Evolutionary conservation across 2,797 vertebrate genomes (phyloP).

Genomic region (Siniperca scherzeri): DNA sequence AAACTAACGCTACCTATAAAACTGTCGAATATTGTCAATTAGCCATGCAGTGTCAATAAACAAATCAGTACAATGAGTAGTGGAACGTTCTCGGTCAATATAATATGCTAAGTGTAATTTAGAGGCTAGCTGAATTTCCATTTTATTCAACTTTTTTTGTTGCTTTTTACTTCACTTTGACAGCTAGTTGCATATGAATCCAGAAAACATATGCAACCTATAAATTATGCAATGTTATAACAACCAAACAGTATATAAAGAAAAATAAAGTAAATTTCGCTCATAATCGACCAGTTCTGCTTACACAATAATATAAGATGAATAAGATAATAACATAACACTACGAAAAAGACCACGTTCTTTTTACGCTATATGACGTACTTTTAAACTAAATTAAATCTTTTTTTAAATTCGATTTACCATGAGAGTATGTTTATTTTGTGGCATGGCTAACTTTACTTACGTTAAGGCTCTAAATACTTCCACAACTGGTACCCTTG

Average conservation of each 20-base stretch:
- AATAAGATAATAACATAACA: background rate
- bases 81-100: background rate
- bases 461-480: background rate
- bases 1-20: background rate
- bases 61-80: background rate
- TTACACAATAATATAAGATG: background rate
- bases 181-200: background rate
- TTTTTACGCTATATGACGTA: background rate
- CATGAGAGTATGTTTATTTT: rapidly evolving
- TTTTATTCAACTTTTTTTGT: background rate
- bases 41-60: background rate
- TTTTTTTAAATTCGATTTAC: background rate
- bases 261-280: background rate
- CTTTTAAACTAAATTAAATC: background rate
- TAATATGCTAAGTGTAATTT: background rate
- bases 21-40: background rate
- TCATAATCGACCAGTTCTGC: background rate
- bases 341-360: background rate
- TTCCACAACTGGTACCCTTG: background rate
- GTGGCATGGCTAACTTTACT: rapidly evolving
- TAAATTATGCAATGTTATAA: background rate
- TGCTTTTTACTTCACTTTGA: background rate
- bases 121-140: background rate
- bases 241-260: background rate
- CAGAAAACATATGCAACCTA: background rate